Evolutionary conservation across 2,888 invertebrate species (phyloP).

Genomic region (Strigamia crassipes): DNA sequence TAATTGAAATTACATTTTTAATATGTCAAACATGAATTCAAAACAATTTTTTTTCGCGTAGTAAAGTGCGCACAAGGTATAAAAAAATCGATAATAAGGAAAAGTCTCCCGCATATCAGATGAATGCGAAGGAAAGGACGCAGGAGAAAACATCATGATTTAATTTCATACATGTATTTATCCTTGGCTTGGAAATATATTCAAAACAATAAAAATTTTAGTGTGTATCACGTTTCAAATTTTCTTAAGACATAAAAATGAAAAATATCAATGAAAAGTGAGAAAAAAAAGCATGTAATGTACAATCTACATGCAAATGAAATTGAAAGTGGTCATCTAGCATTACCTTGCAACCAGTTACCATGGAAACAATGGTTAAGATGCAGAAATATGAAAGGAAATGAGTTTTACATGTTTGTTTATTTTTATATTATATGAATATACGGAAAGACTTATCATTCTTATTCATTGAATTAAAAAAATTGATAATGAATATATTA

Average conservation of each 20-base stretch:
- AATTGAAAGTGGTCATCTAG: neutral
- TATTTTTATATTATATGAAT: neutral
- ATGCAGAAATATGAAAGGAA: neutral
- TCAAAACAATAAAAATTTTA: no score
- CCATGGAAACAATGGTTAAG: neutral
- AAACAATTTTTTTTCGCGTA: neutral
- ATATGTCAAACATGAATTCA: no score
- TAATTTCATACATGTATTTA: neutral
- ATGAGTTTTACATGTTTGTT: neutral
- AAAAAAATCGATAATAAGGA: neutral
- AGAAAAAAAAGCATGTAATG: no score
- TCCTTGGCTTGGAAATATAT: no score
- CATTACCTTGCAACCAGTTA: neutral
- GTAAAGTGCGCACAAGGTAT: constrained; percentile 15
- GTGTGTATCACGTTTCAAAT: no score
- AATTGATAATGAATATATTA: neutral
- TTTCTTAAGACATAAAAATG: no score
- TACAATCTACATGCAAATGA: neutral
- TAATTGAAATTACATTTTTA: no score
- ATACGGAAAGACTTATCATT: no score
- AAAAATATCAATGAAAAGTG: no score
- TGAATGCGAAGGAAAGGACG: neutral
- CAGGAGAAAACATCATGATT: neutral
- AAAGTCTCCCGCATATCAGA: neutral
- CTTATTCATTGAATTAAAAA: no score